Evolutionary conservation across 2,888 invertebrate genomes (phyloP), one percentile per base, ranked within the genome.

Genomic region (Andrena marginata): DNA sequence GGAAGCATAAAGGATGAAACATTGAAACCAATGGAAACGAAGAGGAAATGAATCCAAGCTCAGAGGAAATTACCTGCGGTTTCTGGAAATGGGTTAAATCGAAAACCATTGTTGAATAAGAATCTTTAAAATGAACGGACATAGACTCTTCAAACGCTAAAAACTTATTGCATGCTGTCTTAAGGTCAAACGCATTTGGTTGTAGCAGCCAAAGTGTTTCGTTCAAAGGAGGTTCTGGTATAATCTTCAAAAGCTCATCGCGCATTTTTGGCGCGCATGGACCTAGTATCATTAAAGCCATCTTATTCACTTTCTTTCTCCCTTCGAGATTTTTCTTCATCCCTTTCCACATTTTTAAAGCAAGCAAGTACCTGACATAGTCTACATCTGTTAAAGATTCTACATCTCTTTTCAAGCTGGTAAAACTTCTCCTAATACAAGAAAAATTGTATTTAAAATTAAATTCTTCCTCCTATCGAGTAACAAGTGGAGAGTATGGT

Each of bases 261-360:
- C 77, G 77, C 73, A 90, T 85, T 62, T 86, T 81, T 16, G 93
- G 92, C 48, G 87, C 82, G 10, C 80, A 73, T 16, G 87, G 77
- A 23, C 93, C 93, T 42, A 93, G 71, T 68, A 92, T 88, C 13
- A 35, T 82, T 29, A 90, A 13, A 13, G 91, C 93, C 60, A 92
- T 77, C 23, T 89, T 82, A 74, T 92, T 89, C 23, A 93, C 90
- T 84, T 86, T 84, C 51, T 85, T 85, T 51, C 83, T 89, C 54
- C 91, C 90, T 6, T 85, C 73, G 20, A 88, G 78, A 75, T 89
- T 90, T 48, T 88, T 80, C 51, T 86, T 89, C 7, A 89, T 82
- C 54, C 87, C 90, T 85, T 90, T 91, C 94, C 93, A 93, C 13
- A 92, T 80, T 82, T 92, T 92, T 8, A 94, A 89, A 62, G 89